Evolutionary conservation across 2,888 invertebrate species (phyloP), one percentile per base, ranked within the genome.

Genomic region (Phymatocera aterrima): DNA sequence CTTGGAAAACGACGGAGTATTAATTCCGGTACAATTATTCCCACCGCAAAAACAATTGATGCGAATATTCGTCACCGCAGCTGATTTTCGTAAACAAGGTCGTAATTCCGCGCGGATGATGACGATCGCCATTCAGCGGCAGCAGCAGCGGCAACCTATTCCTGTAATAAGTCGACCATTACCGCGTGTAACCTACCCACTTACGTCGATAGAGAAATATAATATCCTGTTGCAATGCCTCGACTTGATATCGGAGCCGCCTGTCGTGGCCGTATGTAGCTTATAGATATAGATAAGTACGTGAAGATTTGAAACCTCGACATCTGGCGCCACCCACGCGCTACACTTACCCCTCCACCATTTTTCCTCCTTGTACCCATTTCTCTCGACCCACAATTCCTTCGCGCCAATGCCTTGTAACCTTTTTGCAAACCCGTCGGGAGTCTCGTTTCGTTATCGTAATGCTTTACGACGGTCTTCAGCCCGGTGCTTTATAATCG

Each of bases 291-390:
- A n/a, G n/a, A n/a, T n/a, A n/a, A n/a, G n/a, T n/a, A 81, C 60
- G 57, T 81, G 82, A 83, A 85, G 85, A 87, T 86, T 83, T 85
- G 84, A 83, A 83, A 82, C 80, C 86, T 84, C 83, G 84, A 84
- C 87, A 87, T 87, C 87, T 87, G 87, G 86, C 87, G 85, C 87
- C 87, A 82, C 82, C 78, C 80, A 79, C 80, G 80, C 83, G 80
- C 78, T 79, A 78, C 10, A 18, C 40, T 10, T 6, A n/a, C 24
- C 4, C 68, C 28, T 37, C 51, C 51, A n/a, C n/a, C n/a, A n/a
- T n/a, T n/a, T 21, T 72, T 72, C 34, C 18, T 21, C 12, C 48
- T 24, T 12, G 51, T 28, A 34, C n/a, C 72, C 28, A 72, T 72
- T 72, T 48, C 72, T 72, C 51, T 31, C 72, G 31, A 72, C 34